Evolutionary conservation across 2,113 vertebrate species (phyloP), one percentile per base, ranked within the genome.

Genomic region (Rhagologus leucostigma): DNA sequence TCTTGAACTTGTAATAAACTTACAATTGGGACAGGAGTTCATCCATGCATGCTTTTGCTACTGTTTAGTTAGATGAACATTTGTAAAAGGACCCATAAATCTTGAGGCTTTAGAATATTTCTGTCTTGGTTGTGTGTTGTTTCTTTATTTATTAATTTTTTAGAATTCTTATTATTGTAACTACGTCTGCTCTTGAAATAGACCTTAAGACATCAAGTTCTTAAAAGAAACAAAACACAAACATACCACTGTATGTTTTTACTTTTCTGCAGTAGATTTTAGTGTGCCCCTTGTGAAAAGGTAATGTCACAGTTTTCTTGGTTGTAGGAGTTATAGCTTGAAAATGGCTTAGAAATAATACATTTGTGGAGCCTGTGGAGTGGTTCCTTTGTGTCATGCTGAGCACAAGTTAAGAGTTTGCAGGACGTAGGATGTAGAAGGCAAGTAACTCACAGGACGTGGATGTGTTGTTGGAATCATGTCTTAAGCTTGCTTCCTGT

Each of bases 401-500:
- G 57, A 71, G 52, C 47, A 42, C 1, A 5, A 81, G 16, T 65
- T 56, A 57, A 49, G 17, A 30, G 30, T 70, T 89, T 82, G 44
- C 29, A 84, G 56, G 33, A 63, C 1, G 0, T n/a, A 33, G 23
- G 78, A 37, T 2, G 3, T 13, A 50, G 23, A 59, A 74, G 27
- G 24, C 3, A 4, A 29, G 3, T 55, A 71, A 50, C 15, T 41
- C 2, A 1, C 6, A 79, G n/a, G 35, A 67, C 33, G 4, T 0
- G 2, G 32, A 15, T 60, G 15, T 16, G 1, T 30, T 44, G 3
- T 37, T 74, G 22, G n/a, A 44, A 16, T 84, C 2, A 0, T 46
- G 10, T 89, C 33, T 55, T 42, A 14, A 49, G 21, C 24, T 84
- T 37, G 27, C 44, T 78, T 21, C n/a, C 32, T 69, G 2, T 79